Evolutionary conservation across 2,888 invertebrate genomes (phyloP), one percentile per base, ranked within the genome.

Genomic region (Idaea dimidiata): DNA sequence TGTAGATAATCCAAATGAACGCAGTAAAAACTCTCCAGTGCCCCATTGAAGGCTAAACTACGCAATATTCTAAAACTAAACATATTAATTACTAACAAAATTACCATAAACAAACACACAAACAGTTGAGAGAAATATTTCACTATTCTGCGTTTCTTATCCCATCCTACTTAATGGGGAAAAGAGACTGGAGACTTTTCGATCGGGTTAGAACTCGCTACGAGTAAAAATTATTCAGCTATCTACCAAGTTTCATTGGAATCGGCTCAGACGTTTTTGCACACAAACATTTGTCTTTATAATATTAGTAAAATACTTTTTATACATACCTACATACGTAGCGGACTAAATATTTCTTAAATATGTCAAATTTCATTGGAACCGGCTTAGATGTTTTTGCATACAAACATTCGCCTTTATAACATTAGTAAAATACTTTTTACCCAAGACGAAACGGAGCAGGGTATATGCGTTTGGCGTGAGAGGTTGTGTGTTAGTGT

Each of bases 91-190:
- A 86, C 73, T 63, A 62, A 66, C 68, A 72, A 72, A 72, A 77
- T 74, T 71, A 72, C 68, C 74, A 75, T 75, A 76, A 78, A 79
- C 78, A 80, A 75, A 76, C 76, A 72, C 75, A 75, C 67, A 66
- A 77, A 78, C 75, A 74, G 53, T 61, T 62, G 72, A 71, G 71
- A 72, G 79, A 82, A 82, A 90, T 91, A 91, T 90, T 89, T 91
- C 88, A 90, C 87, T 76, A 89, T 88, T 88, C 92, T 85, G 87
- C 90, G 83, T 89, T 91, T 90, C 91, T 91, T 91, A 90, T 92
- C 90, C 87, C 80, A 80, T 85, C 88, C 90, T 88, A 87, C 87
- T 91, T 91, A 43, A 43, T 6, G 43, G 10, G 8, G 43, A 8
- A 43, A 43, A 1, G 14, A 10, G 43, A 43, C 43, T 43, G 10